These are phyloP conservation scores for Otus sunia DNA, from an alignment of 2,113 vertebrate genomes.

Conservation along the genomic window DNA sequence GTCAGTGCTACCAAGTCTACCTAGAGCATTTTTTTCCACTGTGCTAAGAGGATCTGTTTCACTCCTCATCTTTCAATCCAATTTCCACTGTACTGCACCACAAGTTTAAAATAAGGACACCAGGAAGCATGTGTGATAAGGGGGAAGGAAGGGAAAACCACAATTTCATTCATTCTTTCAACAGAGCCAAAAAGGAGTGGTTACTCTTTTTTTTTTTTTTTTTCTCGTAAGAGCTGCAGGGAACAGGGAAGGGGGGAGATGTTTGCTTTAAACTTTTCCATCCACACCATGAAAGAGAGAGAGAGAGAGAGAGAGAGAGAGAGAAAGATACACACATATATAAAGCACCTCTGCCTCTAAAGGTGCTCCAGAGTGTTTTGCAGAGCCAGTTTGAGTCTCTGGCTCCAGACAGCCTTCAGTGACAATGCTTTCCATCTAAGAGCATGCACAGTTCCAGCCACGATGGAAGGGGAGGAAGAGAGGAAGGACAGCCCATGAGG, in stretches of 20 bases:
- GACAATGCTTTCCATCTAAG: rapidly evolving
- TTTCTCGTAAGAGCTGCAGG: neutral
- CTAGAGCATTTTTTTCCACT: conserved; percentile 53
- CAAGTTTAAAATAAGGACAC: conserved; percentile 40
- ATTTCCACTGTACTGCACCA: conserved; percentile 30
- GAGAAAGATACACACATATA: rapidly evolving
- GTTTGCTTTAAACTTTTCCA: neutral
- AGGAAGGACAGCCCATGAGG: rapidly evolving
- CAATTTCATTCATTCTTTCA: conserved; percentile 51
- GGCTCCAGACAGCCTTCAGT: neutral
- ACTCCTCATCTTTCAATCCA: conserved; percentile 11
- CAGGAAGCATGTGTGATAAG: conserved; percentile 43
- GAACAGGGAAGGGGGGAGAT: neutral
- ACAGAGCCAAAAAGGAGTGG: neutral
- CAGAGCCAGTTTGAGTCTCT: neutral
- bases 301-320: rapidly evolving
- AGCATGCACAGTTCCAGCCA: neutral
- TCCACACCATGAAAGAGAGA: neutral
- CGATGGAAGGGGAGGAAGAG: neutral
- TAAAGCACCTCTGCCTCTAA: neutral
- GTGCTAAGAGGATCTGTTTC: conserved; percentile 52
- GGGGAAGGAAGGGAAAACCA: conserved; percentile 44
- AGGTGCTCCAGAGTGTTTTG: neutral
- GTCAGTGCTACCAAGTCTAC: conserved; percentile 19
- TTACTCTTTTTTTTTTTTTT: neutral